A percentile compares a stretch with the other conserved stretches of the same genome.
These are phyloP conservation scores for Thereva unica DNA, from an alignment of 2,888 invertebrate genomes.

Conservation along the genomic window DNA sequence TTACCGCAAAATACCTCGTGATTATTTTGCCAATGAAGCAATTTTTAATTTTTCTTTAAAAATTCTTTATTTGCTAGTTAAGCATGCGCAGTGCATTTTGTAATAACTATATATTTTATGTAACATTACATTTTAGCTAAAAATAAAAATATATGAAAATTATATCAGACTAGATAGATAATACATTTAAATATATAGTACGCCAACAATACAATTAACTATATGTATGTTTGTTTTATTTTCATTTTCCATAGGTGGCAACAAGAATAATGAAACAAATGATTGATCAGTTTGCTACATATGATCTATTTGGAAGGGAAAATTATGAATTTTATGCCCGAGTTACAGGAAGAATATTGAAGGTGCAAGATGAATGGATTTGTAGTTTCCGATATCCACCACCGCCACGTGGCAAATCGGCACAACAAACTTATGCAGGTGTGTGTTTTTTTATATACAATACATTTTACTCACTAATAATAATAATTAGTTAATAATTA, in stretches of 20 bases:
- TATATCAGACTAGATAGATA: not conserved
- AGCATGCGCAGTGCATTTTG: no score
- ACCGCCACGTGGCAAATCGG: constrained; percentile 65
- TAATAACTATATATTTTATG: not conserved
- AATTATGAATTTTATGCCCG: constrained; percentile 96
- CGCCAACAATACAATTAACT: not conserved
- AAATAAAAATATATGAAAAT: not conserved
- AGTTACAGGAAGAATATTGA: constrained; percentile 88
- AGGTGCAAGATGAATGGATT: constrained; percentile 94
- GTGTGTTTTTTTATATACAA: constrained; percentile 49
- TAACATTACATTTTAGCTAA: not conserved
- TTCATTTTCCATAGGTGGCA: constrained; percentile 70
- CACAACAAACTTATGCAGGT: constrained; percentile 71
- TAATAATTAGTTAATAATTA: not conserved
- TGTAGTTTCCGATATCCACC: constrained; percentile 91
- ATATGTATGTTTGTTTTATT: constrained; percentile 2
- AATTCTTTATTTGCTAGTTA: no score
- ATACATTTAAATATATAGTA: not conserved
- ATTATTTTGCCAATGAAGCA: no score
- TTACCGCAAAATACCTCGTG: no score
- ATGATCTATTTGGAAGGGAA: constrained; percentile 90
- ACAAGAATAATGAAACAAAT: constrained; percentile 95
- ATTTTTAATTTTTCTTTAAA: no score
- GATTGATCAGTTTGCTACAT: constrained; percentile 95
- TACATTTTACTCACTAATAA: constrained; percentile 7